Evolutionary conservation across 1,140 invertebrate species (phyloP).

Genomic region (Drosophila willistoni): DNA sequence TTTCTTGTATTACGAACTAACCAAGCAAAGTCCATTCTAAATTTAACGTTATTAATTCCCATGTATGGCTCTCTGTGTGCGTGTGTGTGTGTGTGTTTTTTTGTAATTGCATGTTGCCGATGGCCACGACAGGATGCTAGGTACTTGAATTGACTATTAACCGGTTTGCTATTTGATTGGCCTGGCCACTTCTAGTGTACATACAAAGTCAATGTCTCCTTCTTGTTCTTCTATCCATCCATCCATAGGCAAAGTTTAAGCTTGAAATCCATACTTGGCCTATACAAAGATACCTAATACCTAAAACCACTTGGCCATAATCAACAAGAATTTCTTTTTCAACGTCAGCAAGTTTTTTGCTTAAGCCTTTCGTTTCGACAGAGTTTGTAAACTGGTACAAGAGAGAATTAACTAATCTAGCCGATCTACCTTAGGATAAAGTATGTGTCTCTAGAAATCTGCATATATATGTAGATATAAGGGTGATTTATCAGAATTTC

Average conservation of each 20-base stretch:
- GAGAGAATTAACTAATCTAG: not conserved
- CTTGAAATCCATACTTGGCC: constrained; percentile 54
- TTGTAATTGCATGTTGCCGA: constrained; percentile 45
- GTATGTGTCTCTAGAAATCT: too few species aligned
- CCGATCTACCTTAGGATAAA: not conserved
- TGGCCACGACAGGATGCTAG: constrained; percentile 49
- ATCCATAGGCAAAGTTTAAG: constrained; percentile 34
- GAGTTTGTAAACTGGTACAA: not conserved
- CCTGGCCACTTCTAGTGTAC: constrained; percentile 66
- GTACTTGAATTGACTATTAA: constrained; percentile 63
- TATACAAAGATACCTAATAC: constrained; percentile 24
- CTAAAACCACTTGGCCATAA: constrained; percentile 1
- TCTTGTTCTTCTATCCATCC: constrained; percentile 13
- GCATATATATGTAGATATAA: too few species aligned
- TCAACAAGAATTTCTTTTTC: not conserved
- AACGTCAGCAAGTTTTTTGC: constrained; percentile 46
- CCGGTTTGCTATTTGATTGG: constrained; percentile 75
- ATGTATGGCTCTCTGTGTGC: constrained; percentile 4
- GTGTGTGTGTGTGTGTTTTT: constrained; percentile 30
- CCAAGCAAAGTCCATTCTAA: constrained; percentile 76
- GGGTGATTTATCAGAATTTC: too few species aligned
- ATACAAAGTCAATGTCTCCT: constrained; percentile 62
- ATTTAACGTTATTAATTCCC: constrained; percentile 64
- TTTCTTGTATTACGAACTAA: constrained; percentile 34
- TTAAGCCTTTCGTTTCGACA: constrained; percentile 56